A percentile compares a stretch with the other conserved stretches of the same genome.
Evolutionary conservation across 2,113 vertebrate species (phyloP).

Genomic region (Apodemus sylvaticus): DNA sequence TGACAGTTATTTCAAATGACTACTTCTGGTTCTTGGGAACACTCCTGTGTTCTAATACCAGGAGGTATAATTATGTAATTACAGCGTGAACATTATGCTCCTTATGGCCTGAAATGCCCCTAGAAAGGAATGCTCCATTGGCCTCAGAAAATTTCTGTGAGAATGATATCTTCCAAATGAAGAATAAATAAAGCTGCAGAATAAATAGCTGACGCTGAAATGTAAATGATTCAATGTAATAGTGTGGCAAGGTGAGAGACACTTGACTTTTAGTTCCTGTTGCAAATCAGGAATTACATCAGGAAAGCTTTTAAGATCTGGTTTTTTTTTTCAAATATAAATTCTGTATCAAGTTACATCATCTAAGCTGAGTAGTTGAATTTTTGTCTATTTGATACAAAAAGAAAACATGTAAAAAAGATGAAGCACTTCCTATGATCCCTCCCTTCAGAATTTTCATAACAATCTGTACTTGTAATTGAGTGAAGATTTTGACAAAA

Average conservation of each 20-base stretch:
- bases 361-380: slow-evolving; percentile 38
- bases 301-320: slow-evolving; percentile 63
- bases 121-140: slow-evolving; percentile 44
- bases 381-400: slow-evolving; percentile 35
- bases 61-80: slow-evolving; percentile 68
- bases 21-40: not conserved
- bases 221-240: slow-evolving; percentile 61
- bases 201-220: slow-evolving; percentile 66
- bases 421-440: slow-evolving; percentile 18
- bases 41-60: slow-evolving; percentile 65
- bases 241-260: slow-evolving; percentile 44
- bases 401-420: not conserved
- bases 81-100: slow-evolving; percentile 63
- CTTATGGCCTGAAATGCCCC: slow-evolving; percentile 46
- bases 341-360: slow-evolving; percentile 63
- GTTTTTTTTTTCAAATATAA: slow-evolving; percentile 62
- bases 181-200: slow-evolving; percentile 62
- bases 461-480: slow-evolving; percentile 2
- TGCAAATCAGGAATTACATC: slow-evolving; percentile 61
- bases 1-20: slow-evolving; percentile 63
- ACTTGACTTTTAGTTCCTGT: slow-evolving; percentile 63
- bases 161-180: slow-evolving; percentile 68
- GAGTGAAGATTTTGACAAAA: slow-evolving; percentile 60
- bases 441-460: not conserved
- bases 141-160: slow-evolving; percentile 55